A percentile compares a stretch with the other conserved stretches of the same genome.
Evolutionary conservation across 2,888 invertebrate species (phyloP).

Genomic region (Euplexia lucipara): DNA sequence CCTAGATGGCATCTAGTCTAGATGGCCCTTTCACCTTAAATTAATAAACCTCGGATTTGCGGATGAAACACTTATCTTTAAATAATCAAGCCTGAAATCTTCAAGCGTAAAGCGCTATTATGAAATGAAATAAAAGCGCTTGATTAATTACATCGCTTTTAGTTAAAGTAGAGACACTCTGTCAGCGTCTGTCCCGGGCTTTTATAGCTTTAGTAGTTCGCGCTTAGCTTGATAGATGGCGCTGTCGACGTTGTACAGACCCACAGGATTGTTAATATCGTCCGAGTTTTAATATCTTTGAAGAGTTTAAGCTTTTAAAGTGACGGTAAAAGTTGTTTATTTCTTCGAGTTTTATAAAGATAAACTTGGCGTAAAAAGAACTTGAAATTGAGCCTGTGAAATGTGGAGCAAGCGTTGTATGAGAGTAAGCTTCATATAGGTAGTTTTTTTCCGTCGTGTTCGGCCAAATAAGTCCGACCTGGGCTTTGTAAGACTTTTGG

Average conservation of each 20-base stretch:
- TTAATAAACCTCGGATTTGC: too few species aligned
- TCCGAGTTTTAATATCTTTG: conserved; percentile 38
- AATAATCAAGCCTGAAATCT: conserved; percentile 31
- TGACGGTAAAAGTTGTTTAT: background rate
- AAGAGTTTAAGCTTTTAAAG: conserved; percentile 12
- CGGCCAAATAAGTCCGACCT: too few species aligned
- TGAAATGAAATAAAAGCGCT: conserved; percentile 49
- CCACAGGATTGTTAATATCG: conserved; percentile 38
- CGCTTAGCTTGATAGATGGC: conserved; percentile 54
- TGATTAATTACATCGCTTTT: conserved; percentile 53
- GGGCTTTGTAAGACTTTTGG: too few species aligned
- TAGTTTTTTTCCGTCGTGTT: too few species aligned
- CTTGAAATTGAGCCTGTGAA: background rate
- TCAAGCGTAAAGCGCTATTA: conserved; percentile 34
- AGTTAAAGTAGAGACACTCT: conserved; percentile 47
- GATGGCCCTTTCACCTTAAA: too few species aligned
- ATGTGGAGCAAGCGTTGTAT: too few species aligned
- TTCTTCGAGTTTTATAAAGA: background rate
- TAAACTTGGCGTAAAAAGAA: background rate
- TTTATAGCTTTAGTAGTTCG: conserved; percentile 49
- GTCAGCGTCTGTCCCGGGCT: conserved; percentile 45
- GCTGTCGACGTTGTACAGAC: conserved; percentile 24
- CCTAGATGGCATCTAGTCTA: too few species aligned
- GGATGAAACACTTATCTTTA: conserved; percentile 25
- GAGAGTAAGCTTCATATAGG: too few species aligned